phyloP scores from a whole-genome alignment of 2,888 invertebrate genomes.

The Dicyrtoma fusca region DNA sequence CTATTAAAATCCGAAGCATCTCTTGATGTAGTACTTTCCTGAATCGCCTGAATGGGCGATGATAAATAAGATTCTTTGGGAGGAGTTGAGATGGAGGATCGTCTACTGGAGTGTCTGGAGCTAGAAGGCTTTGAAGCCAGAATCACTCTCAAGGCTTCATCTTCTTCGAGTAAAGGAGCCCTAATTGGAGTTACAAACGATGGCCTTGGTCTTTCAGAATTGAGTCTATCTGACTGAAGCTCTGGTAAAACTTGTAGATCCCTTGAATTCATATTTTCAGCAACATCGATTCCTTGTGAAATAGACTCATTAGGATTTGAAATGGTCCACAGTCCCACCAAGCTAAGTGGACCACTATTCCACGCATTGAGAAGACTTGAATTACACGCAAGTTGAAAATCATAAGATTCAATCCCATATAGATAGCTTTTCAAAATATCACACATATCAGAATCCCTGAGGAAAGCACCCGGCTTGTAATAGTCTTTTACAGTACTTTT shows the following conservation, averaged over 20 bases:
- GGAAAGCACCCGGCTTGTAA: slow-evolving; percentile 78
- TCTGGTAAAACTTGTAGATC: slow-evolving; percentile 53
- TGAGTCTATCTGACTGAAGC: slow-evolving; percentile 33
- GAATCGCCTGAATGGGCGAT: not conserved
- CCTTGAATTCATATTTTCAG: slow-evolving; percentile 66
- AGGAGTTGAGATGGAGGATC: slow-evolving; percentile 38
- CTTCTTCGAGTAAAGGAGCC: slow-evolving; percentile 65
- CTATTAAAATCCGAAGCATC: slow-evolving; percentile 3
- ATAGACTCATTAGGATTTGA: slow-evolving; percentile 76
- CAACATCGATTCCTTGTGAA: slow-evolving; percentile 70
- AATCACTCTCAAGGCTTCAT: slow-evolving; percentile 73
- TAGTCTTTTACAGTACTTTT: slow-evolving; percentile 77
- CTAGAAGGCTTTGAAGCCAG: slow-evolving; percentile 59
- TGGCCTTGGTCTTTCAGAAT: slow-evolving; percentile 22
- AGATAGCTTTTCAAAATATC: slow-evolving; percentile 76
- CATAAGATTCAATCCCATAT: slow-evolving; percentile 70
- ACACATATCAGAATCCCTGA: slow-evolving; percentile 79
- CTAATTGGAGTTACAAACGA: slow-evolving; percentile 13
- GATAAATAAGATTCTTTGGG: slow-evolving; percentile 21
- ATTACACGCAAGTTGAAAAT: slow-evolving; percentile 77
- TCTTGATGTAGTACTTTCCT: not conserved
- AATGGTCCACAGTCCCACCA: slow-evolving; percentile 84
- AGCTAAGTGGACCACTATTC: slow-evolving; percentile 78
- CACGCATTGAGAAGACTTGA: slow-evolving; percentile 87
- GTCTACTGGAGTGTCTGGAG: slow-evolving; percentile 38